Percentiles rank a stretch among this genome's conserved stretches.
phyloP scores from a whole-genome alignment of 2,113 vertebrate genomes.

The Ploceus nigricollis region DNA sequence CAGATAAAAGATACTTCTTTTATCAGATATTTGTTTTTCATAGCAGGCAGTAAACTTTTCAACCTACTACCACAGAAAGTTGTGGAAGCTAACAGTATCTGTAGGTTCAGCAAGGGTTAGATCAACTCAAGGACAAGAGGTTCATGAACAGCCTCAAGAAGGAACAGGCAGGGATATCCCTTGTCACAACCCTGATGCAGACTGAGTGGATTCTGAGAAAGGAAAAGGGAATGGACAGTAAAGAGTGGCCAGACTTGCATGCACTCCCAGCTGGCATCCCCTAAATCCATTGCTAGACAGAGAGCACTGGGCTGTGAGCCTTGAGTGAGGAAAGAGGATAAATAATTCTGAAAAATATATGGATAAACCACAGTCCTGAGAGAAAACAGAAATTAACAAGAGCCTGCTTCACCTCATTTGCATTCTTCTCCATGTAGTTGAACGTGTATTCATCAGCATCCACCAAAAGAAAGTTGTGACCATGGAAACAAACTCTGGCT shows the following conservation, averaged over 20 bases:
- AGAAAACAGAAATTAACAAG: neutral
- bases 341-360: constrained; percentile 6
- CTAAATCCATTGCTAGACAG: neutral
- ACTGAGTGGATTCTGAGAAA: neutral
- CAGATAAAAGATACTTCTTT: neutral
- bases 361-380: neutral
- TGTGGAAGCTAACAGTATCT: neutral
- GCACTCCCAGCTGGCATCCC: neutral
- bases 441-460: constrained; percentile 88
- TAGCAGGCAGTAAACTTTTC: neutral
- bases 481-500: constrained; percentile 79
- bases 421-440: constrained; percentile 86
- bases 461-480: constrained; percentile 78
- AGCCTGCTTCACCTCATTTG: constrained; percentile 77
- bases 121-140: neutral
- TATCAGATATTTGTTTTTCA: neutral
- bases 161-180: neutral
- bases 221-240: neutral
- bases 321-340: constrained; percentile 30
- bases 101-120: neutral
- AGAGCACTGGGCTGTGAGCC: neutral
- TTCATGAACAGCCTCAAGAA: neutral
- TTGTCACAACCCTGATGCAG: neutral
- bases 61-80: neutral
- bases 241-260: neutral